Conservation (phyloP, 2,888 invertebrate genomes). For the Pasiphila rectangulata region DNA sequence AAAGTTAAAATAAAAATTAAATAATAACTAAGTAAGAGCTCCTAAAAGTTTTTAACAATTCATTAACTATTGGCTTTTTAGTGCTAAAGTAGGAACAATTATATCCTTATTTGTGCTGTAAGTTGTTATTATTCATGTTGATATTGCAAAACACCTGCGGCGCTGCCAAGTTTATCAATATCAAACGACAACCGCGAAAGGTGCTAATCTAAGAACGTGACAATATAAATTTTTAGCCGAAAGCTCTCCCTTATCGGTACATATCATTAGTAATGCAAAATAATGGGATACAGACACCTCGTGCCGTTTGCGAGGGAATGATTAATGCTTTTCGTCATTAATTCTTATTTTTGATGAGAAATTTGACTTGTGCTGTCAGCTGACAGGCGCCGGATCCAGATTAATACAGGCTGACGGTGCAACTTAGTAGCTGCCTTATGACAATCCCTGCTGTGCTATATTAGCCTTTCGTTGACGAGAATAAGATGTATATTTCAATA, state of each 20-base stretch:
- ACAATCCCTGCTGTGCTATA: slow-evolving; percentile 46
- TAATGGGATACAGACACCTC: slow-evolving; percentile 80
- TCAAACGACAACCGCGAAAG: slow-evolving; percentile 20
- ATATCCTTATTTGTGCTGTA: too few species aligned
- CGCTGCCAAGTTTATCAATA: slow-evolving; percentile 14
- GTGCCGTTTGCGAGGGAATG: slow-evolving; percentile 78
- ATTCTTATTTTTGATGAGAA: slow-evolving; percentile 82
- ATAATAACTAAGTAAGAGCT: too few species aligned
- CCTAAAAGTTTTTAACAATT: too few species aligned
- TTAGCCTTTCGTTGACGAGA: slow-evolving; percentile 22
- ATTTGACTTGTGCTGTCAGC: slow-evolving; percentile 79
- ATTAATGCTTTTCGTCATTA: slow-evolving; percentile 79
- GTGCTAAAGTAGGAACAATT: too few species aligned
- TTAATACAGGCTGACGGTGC: slow-evolving; percentile 79
- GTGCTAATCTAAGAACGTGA: slow-evolving; percentile 59
- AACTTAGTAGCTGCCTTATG: slow-evolving; percentile 59
- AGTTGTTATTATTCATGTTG: not conserved
- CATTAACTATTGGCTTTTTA: too few species aligned
- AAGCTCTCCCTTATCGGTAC: slow-evolving; percentile 73
- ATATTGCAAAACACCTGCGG: slow-evolving; percentile 4
- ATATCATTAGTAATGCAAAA: slow-evolving; percentile 82
- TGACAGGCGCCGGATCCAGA: slow-evolving; percentile 68
- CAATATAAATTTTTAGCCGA: slow-evolving; percentile 60
- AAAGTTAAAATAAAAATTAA: too few species aligned
- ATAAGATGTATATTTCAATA: slow-evolving; percentile 1